These are phyloP conservation scores for Rhinella marina DNA, from an alignment of 2,797 vertebrate genomes.

Conservation along the genomic window DNA sequence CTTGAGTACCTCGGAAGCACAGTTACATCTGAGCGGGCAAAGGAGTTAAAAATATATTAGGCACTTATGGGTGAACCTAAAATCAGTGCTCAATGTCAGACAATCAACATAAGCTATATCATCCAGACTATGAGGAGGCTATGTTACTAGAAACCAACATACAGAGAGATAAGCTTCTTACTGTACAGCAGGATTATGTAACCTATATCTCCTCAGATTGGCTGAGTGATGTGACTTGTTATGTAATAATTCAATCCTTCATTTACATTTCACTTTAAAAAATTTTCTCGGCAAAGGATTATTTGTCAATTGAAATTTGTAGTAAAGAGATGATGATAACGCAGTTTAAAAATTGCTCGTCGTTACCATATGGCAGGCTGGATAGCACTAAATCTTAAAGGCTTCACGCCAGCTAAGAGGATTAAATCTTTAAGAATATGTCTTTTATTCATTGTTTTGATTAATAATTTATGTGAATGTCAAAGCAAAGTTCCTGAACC, in stretches of 20 bases:
- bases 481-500: slow-evolving; percentile 14
- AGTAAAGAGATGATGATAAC: slow-evolving; percentile 15
- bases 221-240: background rate
- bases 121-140: background rate
- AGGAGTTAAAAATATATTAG: no score
- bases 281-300: slow-evolving; percentile 1
- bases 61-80: no score
- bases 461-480: slow-evolving; percentile 42
- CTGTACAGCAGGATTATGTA: background rate
- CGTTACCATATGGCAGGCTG: slow-evolving; percentile 26
- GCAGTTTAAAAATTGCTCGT: slow-evolving; percentile 25
- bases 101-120: no score
- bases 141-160: background rate
- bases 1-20: no score
- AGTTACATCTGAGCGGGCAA: no score
- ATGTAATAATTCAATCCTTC: slow-evolving; percentile 5
- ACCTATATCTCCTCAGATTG: background rate
- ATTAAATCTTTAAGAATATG: slow-evolving; percentile 47
- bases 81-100: no score
- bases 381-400: slow-evolving; percentile 21
- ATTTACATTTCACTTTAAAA: slow-evolving; percentile 26
- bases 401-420: slow-evolving; percentile 11
- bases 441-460: slow-evolving; percentile 43
- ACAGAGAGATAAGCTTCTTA: slow-evolving; percentile 3
- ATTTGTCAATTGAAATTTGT: slow-evolving; percentile 29